Conservation (phyloP, 37 sponge, comb jelly and placozoan genomes). For the Theonella swinhoei region DNA sequence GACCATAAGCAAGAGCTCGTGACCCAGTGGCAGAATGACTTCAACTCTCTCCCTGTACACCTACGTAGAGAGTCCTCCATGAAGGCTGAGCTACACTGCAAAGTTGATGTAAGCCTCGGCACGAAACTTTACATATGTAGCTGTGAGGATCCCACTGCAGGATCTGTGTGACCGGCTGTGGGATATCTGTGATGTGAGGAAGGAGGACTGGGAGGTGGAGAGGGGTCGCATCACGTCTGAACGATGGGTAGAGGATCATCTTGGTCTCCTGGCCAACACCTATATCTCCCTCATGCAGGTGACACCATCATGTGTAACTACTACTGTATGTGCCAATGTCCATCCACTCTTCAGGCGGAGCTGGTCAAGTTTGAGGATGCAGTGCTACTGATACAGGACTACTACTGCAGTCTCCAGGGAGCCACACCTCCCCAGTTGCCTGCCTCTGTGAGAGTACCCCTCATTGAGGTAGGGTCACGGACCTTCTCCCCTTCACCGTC, state of each 20-base stretch:
- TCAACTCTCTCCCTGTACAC: constrained; percentile 77
- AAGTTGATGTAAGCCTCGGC: constrained; percentile 77
- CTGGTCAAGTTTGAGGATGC: constrained; percentile 86
- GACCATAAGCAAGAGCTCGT: constrained; percentile 94
- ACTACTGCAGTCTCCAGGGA: constrained; percentile 80
- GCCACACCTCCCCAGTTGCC: constrained; percentile 27
- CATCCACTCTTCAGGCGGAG: constrained; percentile 62
- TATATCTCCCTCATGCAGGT: constrained; percentile 94
- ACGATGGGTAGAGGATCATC: constrained; percentile 91
- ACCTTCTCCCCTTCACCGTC: not conserved
- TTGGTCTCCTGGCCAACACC: constrained; percentile 80
- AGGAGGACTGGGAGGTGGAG: constrained; percentile 79
- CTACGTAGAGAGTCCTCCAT: constrained; percentile 76
- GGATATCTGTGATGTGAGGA: constrained; percentile 91
- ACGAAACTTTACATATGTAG: not conserved
- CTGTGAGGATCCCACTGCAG: constrained; percentile 34
- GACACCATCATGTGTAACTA: not conserved
- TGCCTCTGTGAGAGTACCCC: constrained; percentile 18
- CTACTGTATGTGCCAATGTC: not conserved
- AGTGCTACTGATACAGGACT: constrained; percentile 82
- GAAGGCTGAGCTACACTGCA: constrained; percentile 95
- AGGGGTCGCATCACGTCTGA: constrained; percentile 65
- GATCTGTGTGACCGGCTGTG: constrained; percentile 91
- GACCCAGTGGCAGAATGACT: constrained; percentile 79
- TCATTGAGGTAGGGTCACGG: constrained; percentile 45